Conservation (phyloP, 2,888 invertebrate species). For the Syritta pipiens region DNA sequence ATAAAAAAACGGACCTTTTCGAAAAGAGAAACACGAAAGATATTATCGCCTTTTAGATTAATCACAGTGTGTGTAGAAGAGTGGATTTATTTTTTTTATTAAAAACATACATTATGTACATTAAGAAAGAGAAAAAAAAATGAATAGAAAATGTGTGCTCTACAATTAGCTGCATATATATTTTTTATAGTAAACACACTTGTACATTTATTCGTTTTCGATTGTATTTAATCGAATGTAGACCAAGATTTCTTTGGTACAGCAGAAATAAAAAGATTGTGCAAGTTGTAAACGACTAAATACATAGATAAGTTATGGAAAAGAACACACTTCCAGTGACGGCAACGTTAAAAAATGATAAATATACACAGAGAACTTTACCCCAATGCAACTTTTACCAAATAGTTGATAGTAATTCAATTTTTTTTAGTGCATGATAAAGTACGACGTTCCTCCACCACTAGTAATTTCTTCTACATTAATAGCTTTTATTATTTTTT, state of each 20-base stretch:
- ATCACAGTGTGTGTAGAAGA: constrained; percentile 50
- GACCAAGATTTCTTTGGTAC: constrained; percentile 50
- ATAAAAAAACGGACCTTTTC: constrained; percentile 35
- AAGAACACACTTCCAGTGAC: constrained; percentile 43
- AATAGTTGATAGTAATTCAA: constrained; percentile 43
- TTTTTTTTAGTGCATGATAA: constrained; percentile 41
- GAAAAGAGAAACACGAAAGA: constrained; percentile 39
- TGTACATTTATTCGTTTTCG: constrained; percentile 61
- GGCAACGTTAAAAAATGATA: constrained; percentile 16
- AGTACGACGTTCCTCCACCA: constrained; percentile 64
- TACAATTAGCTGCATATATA: constrained; percentile 56
- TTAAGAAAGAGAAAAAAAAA: constrained; percentile 24
- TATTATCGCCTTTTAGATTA: constrained; percentile 66
- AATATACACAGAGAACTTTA: constrained; percentile 14
- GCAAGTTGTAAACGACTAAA: constrained; percentile 31
- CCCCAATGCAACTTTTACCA: constrained; percentile 52
- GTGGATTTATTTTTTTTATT: constrained; percentile 59
- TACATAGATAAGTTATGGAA: constrained; percentile 25
- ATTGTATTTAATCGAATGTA: constrained; percentile 46
- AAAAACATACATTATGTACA: constrained; percentile 56
- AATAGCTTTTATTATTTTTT: constrained; percentile 40
- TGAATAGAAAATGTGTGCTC: constrained; percentile 48
- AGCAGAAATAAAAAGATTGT: constrained; percentile 21
- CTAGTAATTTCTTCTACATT: constrained; percentile 38
- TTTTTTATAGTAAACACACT: constrained; percentile 64